Base-by-base conservation (phyloP, 2,888 invertebrate species). In the Ormyrus pomaceus region DNA sequence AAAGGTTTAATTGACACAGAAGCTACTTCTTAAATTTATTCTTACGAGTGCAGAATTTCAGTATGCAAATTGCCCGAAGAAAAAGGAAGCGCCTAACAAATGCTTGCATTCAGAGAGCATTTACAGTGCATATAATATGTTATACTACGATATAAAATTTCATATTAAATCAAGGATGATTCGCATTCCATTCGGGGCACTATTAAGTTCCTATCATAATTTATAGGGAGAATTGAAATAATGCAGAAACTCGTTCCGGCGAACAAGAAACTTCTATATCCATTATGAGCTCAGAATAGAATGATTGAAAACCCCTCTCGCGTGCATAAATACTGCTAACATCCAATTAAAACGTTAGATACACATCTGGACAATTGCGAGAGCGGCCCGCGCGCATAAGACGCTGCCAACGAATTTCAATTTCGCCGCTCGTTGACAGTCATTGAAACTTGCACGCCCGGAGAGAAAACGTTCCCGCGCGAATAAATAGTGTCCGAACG, bases 381-480 rank as follows among this genome's bases (percentile, higher is more conserved):
- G 48, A 34, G 34, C 34, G 4, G 34, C 9, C 48, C 48, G 45
- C 3, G 6, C 9, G 6, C 45, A 62, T 34, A 65, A 72, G 34
- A 34, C 50, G 51, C 50, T 53, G 46, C n/a, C 59, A 55, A 55
- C 56, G 45, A 53, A 73, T 46, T 73, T 73, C 11, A 73, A 73
- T 73, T 64, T 46, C n/a, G 6, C 55, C 8, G 45, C 64, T 55
- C 62, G 46, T 53, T 73, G 72, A 73, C 72, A 73, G 62, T 64
- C 64, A 64, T 46, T 53, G 55, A 51, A 64, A 53, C 19, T 53
- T 5, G 48, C 51, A 2, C 45, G 34, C 45, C 5, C 11, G 9
- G 11, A 5, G 51, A 11, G 55, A 53, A 68, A 53, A 68, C 19
- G 45, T 7, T 5, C 46, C 34, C 34, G 5, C 56, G n/a, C n/a